Evolutionary conservation across 1,140 invertebrate species (phyloP).

Genomic region (Scylla paramamosain): DNA sequence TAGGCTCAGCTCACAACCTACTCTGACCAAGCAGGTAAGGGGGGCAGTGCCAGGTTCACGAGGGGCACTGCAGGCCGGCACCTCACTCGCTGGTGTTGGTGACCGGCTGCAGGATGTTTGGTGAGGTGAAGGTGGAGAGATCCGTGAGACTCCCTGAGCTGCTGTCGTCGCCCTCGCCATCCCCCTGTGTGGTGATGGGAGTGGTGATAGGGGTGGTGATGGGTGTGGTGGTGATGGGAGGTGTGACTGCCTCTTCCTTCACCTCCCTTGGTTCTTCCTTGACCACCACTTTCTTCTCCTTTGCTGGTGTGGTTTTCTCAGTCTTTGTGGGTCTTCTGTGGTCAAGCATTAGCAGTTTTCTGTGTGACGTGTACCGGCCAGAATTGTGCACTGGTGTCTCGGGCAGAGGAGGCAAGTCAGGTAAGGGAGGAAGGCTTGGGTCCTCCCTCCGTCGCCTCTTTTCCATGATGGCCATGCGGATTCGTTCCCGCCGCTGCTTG

Average conservation of each 20-base stretch:
- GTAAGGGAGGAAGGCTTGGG: not conserved
- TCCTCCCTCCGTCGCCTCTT: conserved; percentile 62
- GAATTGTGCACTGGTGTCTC: conserved; percentile 6
- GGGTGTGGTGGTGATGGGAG: not conserved
- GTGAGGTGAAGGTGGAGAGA: conserved; percentile 69
- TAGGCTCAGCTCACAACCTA: not conserved
- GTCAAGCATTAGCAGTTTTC: not conserved
- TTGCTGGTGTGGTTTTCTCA: not conserved
- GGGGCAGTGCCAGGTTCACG: not conserved
- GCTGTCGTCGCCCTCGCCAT: conserved; percentile 67
- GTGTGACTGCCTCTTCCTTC: no score
- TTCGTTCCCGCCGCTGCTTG: conserved; percentile 67
- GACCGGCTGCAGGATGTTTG: conserved; percentile 68
- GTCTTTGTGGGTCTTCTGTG: not conserved
- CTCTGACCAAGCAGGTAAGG: not conserved
- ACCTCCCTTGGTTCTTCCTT: not conserved
- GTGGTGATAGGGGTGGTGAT: no score
- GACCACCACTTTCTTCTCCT: not conserved
- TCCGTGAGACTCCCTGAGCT: conserved; percentile 70
- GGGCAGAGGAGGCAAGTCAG: not conserved
- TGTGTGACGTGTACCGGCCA: not conserved
- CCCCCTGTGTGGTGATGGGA: not conserved
- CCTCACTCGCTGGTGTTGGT: not conserved
- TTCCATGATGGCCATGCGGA: conserved; percentile 72
- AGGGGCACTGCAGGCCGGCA: not conserved